Evolutionary conservation across 2,888 invertebrate genomes (phyloP).

Genomic region (Serripes groenlandicus): DNA sequence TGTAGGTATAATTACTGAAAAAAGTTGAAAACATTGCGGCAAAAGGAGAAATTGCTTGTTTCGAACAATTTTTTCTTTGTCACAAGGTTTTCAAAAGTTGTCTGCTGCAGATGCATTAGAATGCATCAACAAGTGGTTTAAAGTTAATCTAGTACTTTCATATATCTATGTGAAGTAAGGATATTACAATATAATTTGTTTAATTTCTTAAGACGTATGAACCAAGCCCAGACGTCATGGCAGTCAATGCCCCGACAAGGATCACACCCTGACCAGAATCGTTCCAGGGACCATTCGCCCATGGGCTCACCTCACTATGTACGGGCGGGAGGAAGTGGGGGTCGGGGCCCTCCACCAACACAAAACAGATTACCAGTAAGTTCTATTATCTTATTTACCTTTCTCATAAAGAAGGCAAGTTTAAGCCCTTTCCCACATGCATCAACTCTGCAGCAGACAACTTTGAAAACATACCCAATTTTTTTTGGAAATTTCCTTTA

Average conservation of each 20-base stretch:
- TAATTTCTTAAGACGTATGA: constrained; percentile 36
- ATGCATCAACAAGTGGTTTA: too few species aligned
- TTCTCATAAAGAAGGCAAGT: too few species aligned
- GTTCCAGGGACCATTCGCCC: constrained; percentile 62
- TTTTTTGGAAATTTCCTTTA: too few species aligned
- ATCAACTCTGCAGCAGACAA: too few species aligned
- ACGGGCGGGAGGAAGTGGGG: constrained; percentile 54
- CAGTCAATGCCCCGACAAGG: constrained; percentile 65
- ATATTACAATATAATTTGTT: background rate
- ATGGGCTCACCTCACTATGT: constrained; percentile 58
- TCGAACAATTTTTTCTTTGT: too few species aligned
- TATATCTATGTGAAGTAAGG: background rate
- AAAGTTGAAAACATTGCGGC: too few species aligned
- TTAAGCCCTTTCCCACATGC: too few species aligned
- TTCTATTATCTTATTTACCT: background rate
- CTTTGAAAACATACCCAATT: too few species aligned
- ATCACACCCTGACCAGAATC: constrained; percentile 33
- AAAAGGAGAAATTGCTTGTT: too few species aligned
- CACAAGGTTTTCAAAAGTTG: too few species aligned
- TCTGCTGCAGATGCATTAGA: too few species aligned
- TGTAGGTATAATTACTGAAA: too few species aligned
- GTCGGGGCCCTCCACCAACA: constrained; percentile 27
- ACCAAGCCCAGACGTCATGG: constrained; percentile 58
- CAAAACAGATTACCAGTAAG: constrained; percentile 29
- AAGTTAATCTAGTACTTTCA: background rate